Evolutionary conservation across 2,113 vertebrate species (phyloP).

Genomic region (Myotis yumanensis): DNA sequence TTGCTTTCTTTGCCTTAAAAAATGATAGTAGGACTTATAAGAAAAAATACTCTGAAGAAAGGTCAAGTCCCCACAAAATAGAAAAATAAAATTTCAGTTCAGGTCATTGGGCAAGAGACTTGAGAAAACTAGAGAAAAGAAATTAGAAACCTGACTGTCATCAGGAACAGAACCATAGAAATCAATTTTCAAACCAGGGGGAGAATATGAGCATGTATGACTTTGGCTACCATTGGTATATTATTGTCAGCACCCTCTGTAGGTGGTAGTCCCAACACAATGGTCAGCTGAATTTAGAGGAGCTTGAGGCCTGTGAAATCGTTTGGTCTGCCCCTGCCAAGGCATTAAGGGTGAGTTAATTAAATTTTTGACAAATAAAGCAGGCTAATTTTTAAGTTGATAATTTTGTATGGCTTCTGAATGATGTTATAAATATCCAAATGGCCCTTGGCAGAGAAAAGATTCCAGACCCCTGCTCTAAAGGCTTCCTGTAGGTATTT

Average conservation of each 20-base stretch:
- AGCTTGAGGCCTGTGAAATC: too few species aligned
- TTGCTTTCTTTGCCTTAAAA: not conserved
- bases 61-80: not conserved
- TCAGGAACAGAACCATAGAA: not conserved
- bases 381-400: too few species aligned
- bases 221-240: not conserved
- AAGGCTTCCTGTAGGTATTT: not conserved
- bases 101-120: not conserved
- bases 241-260: not conserved
- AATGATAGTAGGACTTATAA: not conserved
- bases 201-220: not conserved
- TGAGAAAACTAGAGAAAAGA: not conserved
- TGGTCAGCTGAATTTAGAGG: not conserved
- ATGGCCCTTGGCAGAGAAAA: too few species aligned
- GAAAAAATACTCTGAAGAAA: not conserved
- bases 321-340: too few species aligned
- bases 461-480: not conserved
- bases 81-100: conserved; percentile 1
- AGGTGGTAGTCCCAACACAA: not conserved
- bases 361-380: too few species aligned
- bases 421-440: too few species aligned
- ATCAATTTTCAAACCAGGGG: not conserved
- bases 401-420: too few species aligned
- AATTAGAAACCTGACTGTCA: not conserved
- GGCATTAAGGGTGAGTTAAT: too few species aligned